Evolutionary conservation across 2,888 invertebrate species (phyloP).

Genomic region (Scaptomyza flava): DNA sequence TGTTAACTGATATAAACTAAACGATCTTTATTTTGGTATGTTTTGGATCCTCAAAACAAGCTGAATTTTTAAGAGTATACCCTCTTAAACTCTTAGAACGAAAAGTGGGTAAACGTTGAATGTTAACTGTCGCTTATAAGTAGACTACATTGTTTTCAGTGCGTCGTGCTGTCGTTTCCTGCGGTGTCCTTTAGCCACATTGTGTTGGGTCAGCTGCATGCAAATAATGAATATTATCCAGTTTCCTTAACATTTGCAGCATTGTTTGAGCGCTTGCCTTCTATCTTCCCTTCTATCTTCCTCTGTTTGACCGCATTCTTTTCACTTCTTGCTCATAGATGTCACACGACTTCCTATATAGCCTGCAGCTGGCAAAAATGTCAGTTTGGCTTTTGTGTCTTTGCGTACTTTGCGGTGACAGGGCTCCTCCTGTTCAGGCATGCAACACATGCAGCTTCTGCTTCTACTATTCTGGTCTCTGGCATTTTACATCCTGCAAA

Average conservation of each 20-base stretch:
- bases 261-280: constrained; percentile 22
- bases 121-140: constrained; percentile 50
- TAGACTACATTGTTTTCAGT: constrained; percentile 43
- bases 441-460: constrained; percentile 17
- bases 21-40: no score
- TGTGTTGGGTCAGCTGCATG: constrained; percentile 54
- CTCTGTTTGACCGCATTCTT: constrained; percentile 9
- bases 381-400: constrained; percentile 36
- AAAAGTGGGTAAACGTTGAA: background rate
- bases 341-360: constrained; percentile 59
- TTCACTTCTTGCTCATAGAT: constrained; percentile 39
- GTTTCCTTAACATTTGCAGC: constrained; percentile 38
- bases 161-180: constrained; percentile 20
- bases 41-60: no score
- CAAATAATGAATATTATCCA: constrained; percentile 54
- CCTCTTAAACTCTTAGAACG: background rate
- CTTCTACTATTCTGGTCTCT: constrained; percentile 4
- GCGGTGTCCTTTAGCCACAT: constrained; percentile 2
- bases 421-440: constrained; percentile 6
- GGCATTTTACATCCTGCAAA: constrained; percentile 23
- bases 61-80: background rate
- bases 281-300: constrained; percentile 1
- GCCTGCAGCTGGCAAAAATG: constrained; percentile 38
- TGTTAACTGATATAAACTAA: no score
- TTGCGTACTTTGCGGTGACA: constrained; percentile 38